Evolutionary conservation across 2,888 invertebrate genomes (phyloP).

Genomic region (Phasia obesa): DNA sequence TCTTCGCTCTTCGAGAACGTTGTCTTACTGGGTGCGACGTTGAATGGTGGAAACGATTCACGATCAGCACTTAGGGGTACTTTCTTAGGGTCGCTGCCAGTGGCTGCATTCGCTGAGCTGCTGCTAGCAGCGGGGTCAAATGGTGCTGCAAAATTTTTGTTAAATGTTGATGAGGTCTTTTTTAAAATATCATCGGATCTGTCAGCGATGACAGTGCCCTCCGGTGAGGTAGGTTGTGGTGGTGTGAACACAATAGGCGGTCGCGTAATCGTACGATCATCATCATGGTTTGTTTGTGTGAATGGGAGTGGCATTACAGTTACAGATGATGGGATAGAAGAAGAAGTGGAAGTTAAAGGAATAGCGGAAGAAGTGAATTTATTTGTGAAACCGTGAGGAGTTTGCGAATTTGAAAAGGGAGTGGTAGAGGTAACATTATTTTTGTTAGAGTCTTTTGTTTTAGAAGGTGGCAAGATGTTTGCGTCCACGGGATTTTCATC

Average conservation of each 20-base stretch:
- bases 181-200: constrained; percentile 57
- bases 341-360: constrained; percentile 72
- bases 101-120: neutral
- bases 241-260: constrained; percentile 75
- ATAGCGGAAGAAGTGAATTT: constrained; percentile 67
- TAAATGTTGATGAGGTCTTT: constrained; percentile 76
- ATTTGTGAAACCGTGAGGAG: constrained; percentile 72
- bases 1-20: constrained; percentile 80
- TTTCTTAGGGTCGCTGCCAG: constrained; percentile 51
- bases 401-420: constrained; percentile 66
- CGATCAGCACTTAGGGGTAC: constrained; percentile 61
- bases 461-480: constrained; percentile 72
- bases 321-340: constrained; percentile 78
- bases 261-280: constrained; percentile 68
- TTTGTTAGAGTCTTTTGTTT: constrained; percentile 63
- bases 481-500: constrained; percentile 66
- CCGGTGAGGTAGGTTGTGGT: constrained; percentile 72
- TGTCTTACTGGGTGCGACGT: constrained; percentile 73
- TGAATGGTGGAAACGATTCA: constrained; percentile 74
- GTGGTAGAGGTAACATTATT: constrained; percentile 61
- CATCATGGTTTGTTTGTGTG: constrained; percentile 70
- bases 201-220: constrained; percentile 37
- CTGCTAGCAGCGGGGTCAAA: constrained; percentile 74
- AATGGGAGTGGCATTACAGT: constrained; percentile 79
- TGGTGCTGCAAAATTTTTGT: constrained; percentile 79